Conservation (phyloP, 2,113 vertebrate species). For the Tyto alba region DNA sequence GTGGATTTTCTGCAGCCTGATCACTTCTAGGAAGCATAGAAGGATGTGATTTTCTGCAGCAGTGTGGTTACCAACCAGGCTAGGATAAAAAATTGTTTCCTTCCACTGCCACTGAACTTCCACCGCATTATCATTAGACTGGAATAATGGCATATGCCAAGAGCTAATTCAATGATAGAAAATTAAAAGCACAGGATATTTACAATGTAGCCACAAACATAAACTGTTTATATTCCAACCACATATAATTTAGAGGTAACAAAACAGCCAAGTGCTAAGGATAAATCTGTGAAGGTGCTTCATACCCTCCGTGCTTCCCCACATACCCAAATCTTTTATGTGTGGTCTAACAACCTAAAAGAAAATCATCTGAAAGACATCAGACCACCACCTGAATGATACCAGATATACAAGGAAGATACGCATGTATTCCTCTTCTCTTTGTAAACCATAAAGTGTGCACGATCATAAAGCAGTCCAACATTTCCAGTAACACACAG, state of each 20-base stretch:
- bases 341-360: neutral
- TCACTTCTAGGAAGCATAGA: neutral
- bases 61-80: neutral
- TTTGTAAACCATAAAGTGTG: neutral
- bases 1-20: neutral
- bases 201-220: neutral
- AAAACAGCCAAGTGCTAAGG: neutral
- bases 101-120: neutral
- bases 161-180: neutral
- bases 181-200: neutral
- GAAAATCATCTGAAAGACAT: neutral
- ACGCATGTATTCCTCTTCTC: accelerated
- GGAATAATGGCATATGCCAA: neutral
- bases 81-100: neutral
- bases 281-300: neutral
- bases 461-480: accelerated
- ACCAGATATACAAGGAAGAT: neutral
- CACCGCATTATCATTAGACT: neutral
- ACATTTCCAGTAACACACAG: neutral
- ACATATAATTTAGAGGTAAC: neutral
- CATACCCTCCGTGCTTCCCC: neutral
- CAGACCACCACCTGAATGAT: neutral
- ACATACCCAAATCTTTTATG: neutral
- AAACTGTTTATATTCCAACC: neutral
- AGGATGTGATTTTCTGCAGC: neutral